Conservation (phyloP, 1,140 invertebrate genomes). For the Cyphomyrmex costatus region DNA sequence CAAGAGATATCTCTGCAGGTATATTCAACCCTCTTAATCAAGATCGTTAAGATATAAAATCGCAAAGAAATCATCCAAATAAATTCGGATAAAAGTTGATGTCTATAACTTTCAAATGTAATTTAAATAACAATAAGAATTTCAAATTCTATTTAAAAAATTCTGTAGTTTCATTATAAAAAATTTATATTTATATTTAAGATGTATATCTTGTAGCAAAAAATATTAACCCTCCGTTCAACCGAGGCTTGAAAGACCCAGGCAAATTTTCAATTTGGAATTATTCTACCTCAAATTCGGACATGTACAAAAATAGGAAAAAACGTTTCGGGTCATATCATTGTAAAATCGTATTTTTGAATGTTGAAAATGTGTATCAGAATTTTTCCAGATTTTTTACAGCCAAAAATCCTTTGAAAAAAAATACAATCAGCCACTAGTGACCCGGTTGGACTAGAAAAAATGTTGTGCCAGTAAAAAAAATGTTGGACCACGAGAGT, state of each 20-base stretch:
- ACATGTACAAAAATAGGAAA: too few relatives aligned
- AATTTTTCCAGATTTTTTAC: too few relatives aligned
- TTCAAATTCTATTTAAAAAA: not conserved
- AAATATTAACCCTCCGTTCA: too few relatives aligned
- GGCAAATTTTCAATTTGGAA: too few relatives aligned
- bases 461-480: too few relatives aligned
- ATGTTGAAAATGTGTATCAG: too few relatives aligned
- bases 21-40: slow-evolving; percentile 69
- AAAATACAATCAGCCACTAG: not conserved
- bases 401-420: not conserved
- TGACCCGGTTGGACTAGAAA: too few relatives aligned
- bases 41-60: slow-evolving; percentile 27
- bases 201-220: not conserved
- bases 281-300: too few relatives aligned
- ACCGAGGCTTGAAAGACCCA: too few relatives aligned
- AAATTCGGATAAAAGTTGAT: not conserved
- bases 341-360: too few relatives aligned
- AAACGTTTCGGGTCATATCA: too few relatives aligned
- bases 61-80: not conserved
- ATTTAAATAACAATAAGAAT: not conserved
- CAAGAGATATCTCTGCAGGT: not conserved
- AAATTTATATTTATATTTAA: not conserved
- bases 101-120: not conserved
- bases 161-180: not conserved
- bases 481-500: too few relatives aligned